These are phyloP conservation scores for Etia nguti DNA, from an alignment of 2,113 vertebrate genomes.

Conservation along the genomic window DNA sequence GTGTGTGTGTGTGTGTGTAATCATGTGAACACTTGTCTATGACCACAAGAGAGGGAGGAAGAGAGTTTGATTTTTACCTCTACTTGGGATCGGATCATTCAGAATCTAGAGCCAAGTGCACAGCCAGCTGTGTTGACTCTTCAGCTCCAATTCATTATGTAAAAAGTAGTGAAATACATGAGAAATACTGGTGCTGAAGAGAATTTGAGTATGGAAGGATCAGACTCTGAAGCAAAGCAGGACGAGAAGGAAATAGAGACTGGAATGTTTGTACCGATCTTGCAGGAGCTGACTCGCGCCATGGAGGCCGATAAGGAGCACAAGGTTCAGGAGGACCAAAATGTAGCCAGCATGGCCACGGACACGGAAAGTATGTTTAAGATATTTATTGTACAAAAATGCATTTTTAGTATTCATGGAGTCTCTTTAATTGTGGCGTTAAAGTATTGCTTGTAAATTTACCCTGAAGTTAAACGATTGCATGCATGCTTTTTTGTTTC, in stretches of 20 bases:
- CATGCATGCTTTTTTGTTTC: background rate
- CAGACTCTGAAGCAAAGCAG: background rate
- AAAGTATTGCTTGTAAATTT: background rate
- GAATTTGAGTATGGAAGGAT: background rate
- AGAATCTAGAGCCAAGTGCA: background rate
- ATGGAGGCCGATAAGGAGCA: slow-evolving; percentile 45
- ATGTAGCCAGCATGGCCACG: background rate
- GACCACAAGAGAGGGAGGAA: background rate
- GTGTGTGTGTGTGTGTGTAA: fast-evolving
- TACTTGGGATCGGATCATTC: background rate
- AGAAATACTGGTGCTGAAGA: background rate
- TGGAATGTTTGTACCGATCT: background rate
- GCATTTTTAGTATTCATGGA: background rate
- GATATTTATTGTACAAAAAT: background rate
- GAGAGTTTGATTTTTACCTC: background rate
- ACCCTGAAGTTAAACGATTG: background rate
- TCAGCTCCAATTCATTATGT: background rate
- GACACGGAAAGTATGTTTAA: slow-evolving; percentile 55
- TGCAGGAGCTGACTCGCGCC: slow-evolving; percentile 57
- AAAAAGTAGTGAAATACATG: background rate
- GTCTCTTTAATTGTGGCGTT: background rate
- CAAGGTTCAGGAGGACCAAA: slow-evolving; percentile 42
- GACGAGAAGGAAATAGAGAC: background rate
- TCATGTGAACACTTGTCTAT: background rate
- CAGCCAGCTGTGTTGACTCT: background rate